Base-by-base conservation (phyloP, 2,113 vertebrate species). In the Marmota monax region DNA sequence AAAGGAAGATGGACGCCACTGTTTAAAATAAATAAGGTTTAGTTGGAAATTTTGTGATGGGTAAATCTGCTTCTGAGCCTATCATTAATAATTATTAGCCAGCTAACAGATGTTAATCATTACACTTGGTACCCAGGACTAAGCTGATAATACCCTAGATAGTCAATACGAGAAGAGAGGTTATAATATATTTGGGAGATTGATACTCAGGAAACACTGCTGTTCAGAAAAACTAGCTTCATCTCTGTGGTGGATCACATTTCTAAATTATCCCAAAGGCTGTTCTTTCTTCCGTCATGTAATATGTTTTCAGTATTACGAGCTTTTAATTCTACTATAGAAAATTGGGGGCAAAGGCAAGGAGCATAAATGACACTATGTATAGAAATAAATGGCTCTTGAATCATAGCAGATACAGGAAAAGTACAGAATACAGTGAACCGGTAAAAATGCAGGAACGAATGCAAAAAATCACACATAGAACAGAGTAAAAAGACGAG, bases 11-110 rank as follows among this genome's bases (percentile, higher is more conserved):
- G 48, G 8, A 92, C 61, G 1, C 5, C 39, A 39, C 23, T 34
- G 53, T 53, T 84, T 5, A 56, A 86, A 69, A 51, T 34, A 80
- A 74, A 74, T 73, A 63, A 56, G 6, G 22, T 70, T 67, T 56
- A 76, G 45, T 74, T 53, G 17, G 63, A 94, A 56, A 70, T 58
- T 89, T 92, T 16, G 53, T 65, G 32, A 92, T 45, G 95, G 72
- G 13, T 32, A 34, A 92, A 56, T 48, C 25, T 84, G 37, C 39
- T 93, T 48, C 29, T 84, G 42, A 80, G 25, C 11, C 6, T 95
- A 17, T 88, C 32, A 74, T 74, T 88, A 80, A 45, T 74, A 78
- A 12, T 53, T 93, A 48, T 11, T 90, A 88, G 45, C 45, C 76
- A 51, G 78, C 5, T 93, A 7, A 89, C 34, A 48, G 48, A 76